Percentiles rank a stretch among this genome's conserved stretches.
phyloP scores from a whole-genome alignment of 92 coral and sea anemone genomes.

The Epizoanthus rinbou region DNA sequence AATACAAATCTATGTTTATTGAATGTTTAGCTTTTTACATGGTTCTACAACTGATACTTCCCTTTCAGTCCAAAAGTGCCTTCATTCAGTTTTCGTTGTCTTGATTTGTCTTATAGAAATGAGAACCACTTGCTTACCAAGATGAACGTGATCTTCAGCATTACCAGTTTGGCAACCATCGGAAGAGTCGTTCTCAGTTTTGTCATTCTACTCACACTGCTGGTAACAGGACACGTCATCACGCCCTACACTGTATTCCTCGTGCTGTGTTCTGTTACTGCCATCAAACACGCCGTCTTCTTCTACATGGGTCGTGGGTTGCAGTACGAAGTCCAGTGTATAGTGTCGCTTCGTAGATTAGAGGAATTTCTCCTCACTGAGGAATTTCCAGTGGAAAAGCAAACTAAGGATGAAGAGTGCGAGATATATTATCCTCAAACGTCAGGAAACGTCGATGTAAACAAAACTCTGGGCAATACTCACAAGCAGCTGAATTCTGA shows the following conservation, averaged over 20 bases:
- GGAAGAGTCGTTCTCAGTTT: neutral
- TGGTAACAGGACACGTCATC: neutral
- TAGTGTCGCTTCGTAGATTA: neutral
- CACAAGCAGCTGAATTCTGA: neutral
- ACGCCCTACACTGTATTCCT: neutral
- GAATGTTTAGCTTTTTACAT: too few relatives aligned
- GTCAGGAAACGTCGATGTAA: neutral
- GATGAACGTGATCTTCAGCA: neutral
- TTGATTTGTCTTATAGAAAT: neutral
- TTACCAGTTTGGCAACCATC: neutral
- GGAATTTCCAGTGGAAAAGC: neutral
- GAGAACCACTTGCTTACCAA: neutral
- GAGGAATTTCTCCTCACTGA: neutral
- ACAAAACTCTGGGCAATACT: neutral
- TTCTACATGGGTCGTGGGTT: slow-evolving; percentile 7
- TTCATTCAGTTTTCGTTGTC: neutral
- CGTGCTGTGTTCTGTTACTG: neutral
- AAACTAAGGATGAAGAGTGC: neutral
- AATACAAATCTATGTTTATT: too few relatives aligned
- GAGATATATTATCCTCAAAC: neutral
- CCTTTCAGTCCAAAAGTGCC: too few relatives aligned
- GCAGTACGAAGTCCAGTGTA: neutral
- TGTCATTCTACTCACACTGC: neutral
- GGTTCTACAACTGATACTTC: too few relatives aligned
- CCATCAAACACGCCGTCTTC: neutral